Evolutionary conservation across 1,140 invertebrate species (phyloP).

Genomic region (Apolygus lucorum): DNA sequence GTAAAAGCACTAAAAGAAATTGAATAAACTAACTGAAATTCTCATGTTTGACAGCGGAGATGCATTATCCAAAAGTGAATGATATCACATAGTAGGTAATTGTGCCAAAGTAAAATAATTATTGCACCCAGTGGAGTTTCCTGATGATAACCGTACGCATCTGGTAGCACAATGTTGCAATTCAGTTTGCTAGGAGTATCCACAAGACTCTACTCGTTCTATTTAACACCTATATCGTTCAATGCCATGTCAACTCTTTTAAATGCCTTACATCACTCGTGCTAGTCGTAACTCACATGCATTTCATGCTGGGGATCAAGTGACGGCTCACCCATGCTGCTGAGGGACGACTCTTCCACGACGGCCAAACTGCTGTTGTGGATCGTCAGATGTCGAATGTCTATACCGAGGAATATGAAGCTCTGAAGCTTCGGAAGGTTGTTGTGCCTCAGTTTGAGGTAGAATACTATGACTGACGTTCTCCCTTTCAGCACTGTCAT

Average conservation of each 20-base stretch:
- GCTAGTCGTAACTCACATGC: neutral
- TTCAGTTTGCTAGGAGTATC: too few relatives aligned
- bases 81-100: too few relatives aligned
- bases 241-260: neutral
- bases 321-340: constrained; percentile 60
- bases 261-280: neutral
- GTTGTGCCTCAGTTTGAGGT: constrained; percentile 75
- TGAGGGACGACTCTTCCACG: constrained; percentile 74
- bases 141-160: too few relatives aligned
- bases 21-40: too few relatives aligned
- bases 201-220: too few relatives aligned
- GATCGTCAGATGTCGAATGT: constrained; percentile 76
- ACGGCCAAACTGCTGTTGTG: constrained; percentile 77
- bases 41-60: too few relatives aligned
- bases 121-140: too few relatives aligned
- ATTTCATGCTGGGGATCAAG: neutral
- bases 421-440: constrained; percentile 70
- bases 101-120: too few relatives aligned
- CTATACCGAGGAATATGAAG: constrained; percentile 75
- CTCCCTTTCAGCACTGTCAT: constrained; percentile 67
- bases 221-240: neutral
- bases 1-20: too few relatives aligned
- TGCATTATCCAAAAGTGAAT: too few relatives aligned
- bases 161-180: too few relatives aligned
- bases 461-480: constrained; percentile 61